These are phyloP conservation scores for Cromileptes altivelis DNA, from an alignment of 2,113 vertebrate species.

Conservation along the genomic window DNA sequence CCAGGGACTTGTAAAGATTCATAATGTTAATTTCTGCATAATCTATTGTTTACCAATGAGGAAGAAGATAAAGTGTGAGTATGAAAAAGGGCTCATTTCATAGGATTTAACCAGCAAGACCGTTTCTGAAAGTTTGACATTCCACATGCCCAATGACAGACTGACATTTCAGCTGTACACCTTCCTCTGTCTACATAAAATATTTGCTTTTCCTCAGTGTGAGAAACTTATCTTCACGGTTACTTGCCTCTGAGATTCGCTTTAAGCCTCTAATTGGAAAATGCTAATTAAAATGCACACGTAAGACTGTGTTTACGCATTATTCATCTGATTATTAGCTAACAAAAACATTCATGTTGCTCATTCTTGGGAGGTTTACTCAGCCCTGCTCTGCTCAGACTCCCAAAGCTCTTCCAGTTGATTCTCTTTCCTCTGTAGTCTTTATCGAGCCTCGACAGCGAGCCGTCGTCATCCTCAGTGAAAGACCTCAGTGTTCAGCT, in stretches of 20 bases:
- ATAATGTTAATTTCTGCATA: not conserved
- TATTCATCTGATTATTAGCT: slow-evolving; percentile 53
- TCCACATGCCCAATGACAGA: not conserved
- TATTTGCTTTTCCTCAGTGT: slow-evolving; percentile 17
- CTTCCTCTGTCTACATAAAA: not conserved
- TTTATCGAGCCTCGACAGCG: slow-evolving; percentile 48
- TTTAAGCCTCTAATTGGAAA: slow-evolving; percentile 58
- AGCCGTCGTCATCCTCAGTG: slow-evolving; percentile 58
- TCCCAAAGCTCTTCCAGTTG: slow-evolving; percentile 28
- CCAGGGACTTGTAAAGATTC: not conserved
- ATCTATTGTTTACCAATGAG: not conserved
- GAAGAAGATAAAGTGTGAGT: not conserved
- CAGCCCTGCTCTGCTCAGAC: slow-evolving; percentile 10
- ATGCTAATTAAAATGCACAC: slow-evolving; percentile 43
- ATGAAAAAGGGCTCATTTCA: not conserved
- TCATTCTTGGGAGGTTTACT: slow-evolving; percentile 15
- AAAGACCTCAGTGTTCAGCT: slow-evolving; percentile 67
- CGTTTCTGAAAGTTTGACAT: not conserved
- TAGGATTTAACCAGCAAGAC: not conserved
- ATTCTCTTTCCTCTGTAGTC: slow-evolving; percentile 41
- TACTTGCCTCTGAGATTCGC: slow-evolving; percentile 24
- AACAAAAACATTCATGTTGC: not conserved
- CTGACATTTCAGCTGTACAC: slow-evolving; percentile 9
- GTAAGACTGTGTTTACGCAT: slow-evolving; percentile 16
- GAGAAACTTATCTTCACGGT: slow-evolving; percentile 32